These are phyloP conservation scores for Bombus haemorrhoidalis DNA, from an alignment of 1,140 invertebrate genomes.

Conservation along the genomic window DNA sequence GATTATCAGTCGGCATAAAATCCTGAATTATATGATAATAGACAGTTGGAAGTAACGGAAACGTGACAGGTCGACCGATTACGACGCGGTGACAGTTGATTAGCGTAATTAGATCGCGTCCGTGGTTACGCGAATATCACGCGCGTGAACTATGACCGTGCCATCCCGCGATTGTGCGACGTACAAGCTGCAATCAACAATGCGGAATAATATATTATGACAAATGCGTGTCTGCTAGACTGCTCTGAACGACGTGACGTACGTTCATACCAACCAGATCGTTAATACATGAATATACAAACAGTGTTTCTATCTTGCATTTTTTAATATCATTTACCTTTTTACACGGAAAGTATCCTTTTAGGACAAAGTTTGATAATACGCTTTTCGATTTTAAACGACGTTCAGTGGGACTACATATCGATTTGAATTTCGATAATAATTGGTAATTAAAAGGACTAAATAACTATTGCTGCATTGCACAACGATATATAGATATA, in stretches of 20 bases:
- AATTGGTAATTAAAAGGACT: no score
- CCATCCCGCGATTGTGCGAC: constrained; percentile 13
- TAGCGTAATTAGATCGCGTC: constrained; percentile 63
- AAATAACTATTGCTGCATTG: no score
- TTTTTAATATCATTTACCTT: background rate
- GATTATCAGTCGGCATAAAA: constrained; percentile 28
- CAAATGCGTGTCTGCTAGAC: background rate
- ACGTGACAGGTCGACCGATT: constrained; percentile 52
- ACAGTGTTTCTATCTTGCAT: background rate
- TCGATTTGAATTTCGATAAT: no score
- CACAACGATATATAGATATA: no score
- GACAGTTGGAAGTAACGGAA: constrained; percentile 38
- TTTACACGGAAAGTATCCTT: no score
- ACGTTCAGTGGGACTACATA: no score
- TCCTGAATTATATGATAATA: constrained; percentile 52
- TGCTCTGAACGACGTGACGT: no score
- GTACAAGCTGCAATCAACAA: background rate
- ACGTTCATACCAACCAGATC: background rate
- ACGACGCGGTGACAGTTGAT: constrained; percentile 65
- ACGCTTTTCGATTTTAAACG: no score
- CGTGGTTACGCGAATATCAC: constrained; percentile 50
- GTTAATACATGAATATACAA: background rate
- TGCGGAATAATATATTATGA: constrained; percentile 30
- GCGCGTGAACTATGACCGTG: constrained; percentile 28
- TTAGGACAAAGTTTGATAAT: no score